phyloP scores from a whole-genome alignment of 2,797 vertebrate genomes.

The Eidolon dupreanum region DNA sequence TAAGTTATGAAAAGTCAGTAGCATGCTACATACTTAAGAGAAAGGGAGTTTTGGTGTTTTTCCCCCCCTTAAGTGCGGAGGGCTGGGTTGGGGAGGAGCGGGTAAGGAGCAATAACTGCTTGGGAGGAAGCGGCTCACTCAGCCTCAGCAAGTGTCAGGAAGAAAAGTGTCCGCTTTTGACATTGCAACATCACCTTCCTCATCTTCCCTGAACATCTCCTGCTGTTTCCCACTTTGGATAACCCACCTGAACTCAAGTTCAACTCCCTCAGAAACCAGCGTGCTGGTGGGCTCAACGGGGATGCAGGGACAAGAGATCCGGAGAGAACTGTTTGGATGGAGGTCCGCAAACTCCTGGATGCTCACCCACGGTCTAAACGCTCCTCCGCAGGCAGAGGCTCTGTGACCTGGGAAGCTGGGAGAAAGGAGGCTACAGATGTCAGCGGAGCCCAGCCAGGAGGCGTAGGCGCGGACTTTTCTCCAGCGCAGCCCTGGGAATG shows the following conservation, averaged over 20 bases:
- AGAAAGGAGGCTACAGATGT: slow-evolving; percentile 45
- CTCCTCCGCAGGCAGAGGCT: neutral
- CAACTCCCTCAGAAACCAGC: slow-evolving; percentile 19
- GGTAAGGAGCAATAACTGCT: neutral
- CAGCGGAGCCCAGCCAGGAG: slow-evolving; percentile 25
- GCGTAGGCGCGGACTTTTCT: neutral
- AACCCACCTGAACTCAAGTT: slow-evolving; percentile 67
- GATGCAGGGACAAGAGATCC: neutral
- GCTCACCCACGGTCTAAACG: neutral
- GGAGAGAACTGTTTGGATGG: neutral
- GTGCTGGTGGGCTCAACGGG: neutral
- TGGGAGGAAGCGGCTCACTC: slow-evolving; percentile 5
- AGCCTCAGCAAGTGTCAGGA: slow-evolving; percentile 38
- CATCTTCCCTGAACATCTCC: neutral
- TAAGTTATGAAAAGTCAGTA: slow-evolving; percentile 62
- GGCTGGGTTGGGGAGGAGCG: neutral
- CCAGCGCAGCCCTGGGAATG: neutral
- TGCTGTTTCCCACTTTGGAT: neutral
- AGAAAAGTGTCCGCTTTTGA: slow-evolving; percentile 21
- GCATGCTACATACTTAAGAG: neutral
- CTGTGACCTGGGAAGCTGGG: neutral
- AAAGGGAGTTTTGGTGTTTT: neutral
- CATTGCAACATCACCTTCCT: slow-evolving; percentile 23
- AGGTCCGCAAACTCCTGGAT: slow-evolving; percentile 14
- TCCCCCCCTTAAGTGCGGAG: neutral